These are phyloP conservation scores for Poecilia gillii DNA, from an alignment of 2,797 vertebrate genomes.

Conservation along the genomic window DNA sequence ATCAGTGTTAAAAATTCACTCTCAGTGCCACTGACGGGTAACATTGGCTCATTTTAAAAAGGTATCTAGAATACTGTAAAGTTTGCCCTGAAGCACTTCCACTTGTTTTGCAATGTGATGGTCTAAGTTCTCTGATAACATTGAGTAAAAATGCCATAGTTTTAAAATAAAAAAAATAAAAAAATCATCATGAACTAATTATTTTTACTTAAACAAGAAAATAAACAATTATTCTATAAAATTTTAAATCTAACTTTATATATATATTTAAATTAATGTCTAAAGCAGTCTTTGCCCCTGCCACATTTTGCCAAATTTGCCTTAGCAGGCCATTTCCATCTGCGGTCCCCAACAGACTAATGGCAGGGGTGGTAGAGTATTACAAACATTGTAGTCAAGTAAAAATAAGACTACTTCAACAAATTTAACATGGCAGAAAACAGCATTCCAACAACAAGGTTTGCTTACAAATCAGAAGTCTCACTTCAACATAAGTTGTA, in stretches of 20 bases:
- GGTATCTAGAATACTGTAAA: neutral
- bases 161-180: neutral
- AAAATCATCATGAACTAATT: neutral
- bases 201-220: neutral
- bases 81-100: neutral
- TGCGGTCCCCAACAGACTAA: neutral
- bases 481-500: neutral
- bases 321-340: neutral
- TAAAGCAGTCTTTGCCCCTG: neutral
- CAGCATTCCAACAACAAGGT: neutral
- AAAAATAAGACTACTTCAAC: neutral
- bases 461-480: neutral
- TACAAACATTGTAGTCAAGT: neutral
- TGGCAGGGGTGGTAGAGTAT: neutral
- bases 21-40: neutral
- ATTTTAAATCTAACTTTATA: neutral
- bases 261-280: neutral
- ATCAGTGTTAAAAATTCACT: conserved; percentile 9
- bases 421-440: neutral
- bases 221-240: neutral
- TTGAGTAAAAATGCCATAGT: neutral
- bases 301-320: neutral
- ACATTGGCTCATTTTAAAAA: neutral
- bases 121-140: neutral
- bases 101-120: neutral